phyloP scores from a whole-genome alignment of 2,888 invertebrate genomes.

The Cheiracanthium punctorium region DNA sequence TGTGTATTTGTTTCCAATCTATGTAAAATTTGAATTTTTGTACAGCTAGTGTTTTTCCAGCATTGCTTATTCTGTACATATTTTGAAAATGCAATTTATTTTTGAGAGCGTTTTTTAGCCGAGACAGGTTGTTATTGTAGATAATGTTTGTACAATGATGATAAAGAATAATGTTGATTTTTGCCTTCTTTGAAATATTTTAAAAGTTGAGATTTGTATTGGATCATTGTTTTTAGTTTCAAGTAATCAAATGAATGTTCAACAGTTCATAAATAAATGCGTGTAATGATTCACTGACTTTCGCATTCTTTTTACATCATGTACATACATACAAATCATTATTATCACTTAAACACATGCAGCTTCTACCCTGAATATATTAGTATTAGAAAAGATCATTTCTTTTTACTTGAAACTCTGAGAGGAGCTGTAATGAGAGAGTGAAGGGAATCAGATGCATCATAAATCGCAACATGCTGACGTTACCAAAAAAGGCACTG shows the following conservation, averaged over 20 bases:
- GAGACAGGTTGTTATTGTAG: slow-evolving; percentile 64
- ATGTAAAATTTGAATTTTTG: slow-evolving; percentile 61
- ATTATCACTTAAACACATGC: too few species aligned
- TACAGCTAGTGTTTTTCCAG: slow-evolving; percentile 62
- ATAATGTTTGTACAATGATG: slow-evolving; percentile 64
- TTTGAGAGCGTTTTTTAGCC: slow-evolving; percentile 69
- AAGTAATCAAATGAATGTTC: slow-evolving; percentile 61
- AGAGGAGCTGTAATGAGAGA: too few species aligned
- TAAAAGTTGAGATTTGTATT: slow-evolving; percentile 67
- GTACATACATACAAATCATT: too few species aligned
- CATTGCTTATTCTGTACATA: slow-evolving; percentile 68
- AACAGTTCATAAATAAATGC: slow-evolving; percentile 57
- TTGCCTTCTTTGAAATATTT: slow-evolving; percentile 61
- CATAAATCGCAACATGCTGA: too few species aligned
- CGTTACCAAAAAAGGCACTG: too few species aligned
- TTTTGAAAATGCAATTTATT: slow-evolving; percentile 67
- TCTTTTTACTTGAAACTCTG: too few species aligned
- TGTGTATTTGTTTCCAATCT: slow-evolving; percentile 43
- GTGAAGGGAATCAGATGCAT: too few species aligned
- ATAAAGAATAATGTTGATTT: slow-evolving; percentile 31
- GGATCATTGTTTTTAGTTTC: slow-evolving; percentile 56
- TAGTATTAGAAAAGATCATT: too few species aligned
- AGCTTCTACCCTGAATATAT: too few species aligned
- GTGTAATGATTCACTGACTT: slow-evolving; percentile 23
- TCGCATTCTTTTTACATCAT: too few species aligned